These are phyloP conservation scores for Xiphorhynchus erythropygius DNA, from an alignment of 2,797 vertebrate species.

Conservation along the genomic window DNA sequence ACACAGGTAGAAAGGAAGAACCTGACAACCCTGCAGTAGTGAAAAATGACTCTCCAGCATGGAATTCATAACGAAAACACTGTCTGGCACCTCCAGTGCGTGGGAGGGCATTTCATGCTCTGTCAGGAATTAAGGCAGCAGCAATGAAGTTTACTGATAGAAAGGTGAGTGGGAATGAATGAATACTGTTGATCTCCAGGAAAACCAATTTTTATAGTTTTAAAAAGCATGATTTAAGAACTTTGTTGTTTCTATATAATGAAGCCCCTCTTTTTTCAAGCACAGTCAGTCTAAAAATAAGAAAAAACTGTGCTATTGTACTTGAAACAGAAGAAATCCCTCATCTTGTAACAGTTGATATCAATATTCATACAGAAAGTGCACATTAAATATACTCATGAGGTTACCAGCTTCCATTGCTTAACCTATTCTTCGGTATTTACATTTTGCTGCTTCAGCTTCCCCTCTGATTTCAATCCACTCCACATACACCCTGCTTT, in stretches of 20 bases:
- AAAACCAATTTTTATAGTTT: background rate
- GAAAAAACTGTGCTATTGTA: background rate
- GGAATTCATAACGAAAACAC: slow-evolving; percentile 52
- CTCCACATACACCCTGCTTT: background rate
- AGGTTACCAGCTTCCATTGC: background rate
- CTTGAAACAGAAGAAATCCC: background rate
- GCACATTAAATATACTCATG: background rate
- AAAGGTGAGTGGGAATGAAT: background rate
- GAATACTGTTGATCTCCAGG: background rate
- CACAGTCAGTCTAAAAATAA: background rate
- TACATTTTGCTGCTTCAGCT: background rate
- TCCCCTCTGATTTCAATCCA: background rate
- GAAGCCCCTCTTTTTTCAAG: background rate
- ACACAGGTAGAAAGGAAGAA: slow-evolving; percentile 42
- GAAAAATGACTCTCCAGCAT: slow-evolving; percentile 51
- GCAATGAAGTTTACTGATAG: background rate
- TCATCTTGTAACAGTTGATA: background rate
- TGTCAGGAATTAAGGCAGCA: background rate
- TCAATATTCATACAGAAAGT: background rate
- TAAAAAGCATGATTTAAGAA: background rate
- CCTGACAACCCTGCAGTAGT: background rate
- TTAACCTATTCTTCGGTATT: background rate
- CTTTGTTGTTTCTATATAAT: background rate
- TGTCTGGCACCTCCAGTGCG: slow-evolving; percentile 7
- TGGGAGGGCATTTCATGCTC: slow-evolving; percentile 41